Evolutionary conservation across 2,797 vertebrate genomes (phyloP).

Genomic region (Silurus lanzhouensis): DNA sequence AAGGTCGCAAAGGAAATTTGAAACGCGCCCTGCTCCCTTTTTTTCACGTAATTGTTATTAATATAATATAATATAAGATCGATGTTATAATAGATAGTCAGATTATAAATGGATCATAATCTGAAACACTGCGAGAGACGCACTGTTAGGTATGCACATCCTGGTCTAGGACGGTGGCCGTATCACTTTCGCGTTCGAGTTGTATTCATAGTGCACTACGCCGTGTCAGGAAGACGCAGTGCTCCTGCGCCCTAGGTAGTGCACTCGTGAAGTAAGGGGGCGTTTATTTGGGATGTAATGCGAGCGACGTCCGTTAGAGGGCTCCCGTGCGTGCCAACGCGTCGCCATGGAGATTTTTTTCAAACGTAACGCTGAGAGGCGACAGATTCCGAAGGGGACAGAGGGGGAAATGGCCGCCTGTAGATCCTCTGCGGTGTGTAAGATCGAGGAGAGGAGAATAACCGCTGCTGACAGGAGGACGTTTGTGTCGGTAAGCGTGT

Average conservation of each 20-base stretch:
- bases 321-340: not conserved
- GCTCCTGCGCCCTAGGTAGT: not conserved
- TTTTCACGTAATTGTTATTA: no score
- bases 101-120: not conserved
- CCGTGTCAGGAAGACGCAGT: not conserved
- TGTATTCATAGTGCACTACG: not conserved
- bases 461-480: constrained; percentile 50
- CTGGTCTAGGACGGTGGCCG: no score
- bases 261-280: not conserved
- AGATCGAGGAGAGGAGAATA: constrained; percentile 26
- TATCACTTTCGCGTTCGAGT: not conserved
- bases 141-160: not conserved
- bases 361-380: not conserved
- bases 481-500: constrained; percentile 53
- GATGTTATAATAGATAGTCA: not conserved
- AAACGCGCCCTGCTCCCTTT: no score
- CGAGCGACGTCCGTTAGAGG: not conserved
- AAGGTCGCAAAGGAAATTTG: no score
- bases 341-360: constrained; percentile 16
- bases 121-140: no score
- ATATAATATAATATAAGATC: not conserved
- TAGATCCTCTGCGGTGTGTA: not conserved
- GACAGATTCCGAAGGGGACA: no score
- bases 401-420: no score
- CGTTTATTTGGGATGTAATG: no score